Conservation (phyloP, 2,888 invertebrate genomes). For the Hymenopus coronatus region DNA sequence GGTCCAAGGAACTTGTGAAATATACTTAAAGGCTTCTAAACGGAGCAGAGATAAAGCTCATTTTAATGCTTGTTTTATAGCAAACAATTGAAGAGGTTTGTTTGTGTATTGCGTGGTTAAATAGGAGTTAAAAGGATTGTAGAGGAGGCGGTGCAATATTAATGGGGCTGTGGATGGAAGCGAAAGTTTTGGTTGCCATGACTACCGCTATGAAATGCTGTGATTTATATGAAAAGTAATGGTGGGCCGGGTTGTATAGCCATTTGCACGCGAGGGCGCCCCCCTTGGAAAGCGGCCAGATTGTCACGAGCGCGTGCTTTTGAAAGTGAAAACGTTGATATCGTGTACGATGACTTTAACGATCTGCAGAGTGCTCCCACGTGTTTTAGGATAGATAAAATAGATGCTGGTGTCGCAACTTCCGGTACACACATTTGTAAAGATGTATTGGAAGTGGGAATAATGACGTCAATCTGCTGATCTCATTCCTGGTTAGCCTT, state of each 20-base stretch:
- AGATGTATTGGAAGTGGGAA: too few species aligned
- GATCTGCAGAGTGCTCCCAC: not conserved
- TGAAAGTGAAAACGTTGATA: not conserved
- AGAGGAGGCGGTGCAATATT: too few species aligned
- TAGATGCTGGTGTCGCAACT: not conserved
- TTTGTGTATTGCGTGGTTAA: too few species aligned
- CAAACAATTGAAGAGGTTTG: too few species aligned
- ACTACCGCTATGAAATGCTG: not conserved
- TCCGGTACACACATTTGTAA: not conserved
- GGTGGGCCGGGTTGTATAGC: not conserved
- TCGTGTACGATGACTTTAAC: not conserved
- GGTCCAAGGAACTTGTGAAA: too few species aligned
- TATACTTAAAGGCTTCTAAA: too few species aligned
- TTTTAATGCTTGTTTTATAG: too few species aligned
- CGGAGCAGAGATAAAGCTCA: too few species aligned
- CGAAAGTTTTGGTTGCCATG: not conserved
- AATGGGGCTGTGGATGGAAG: too few species aligned
- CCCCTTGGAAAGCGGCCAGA: not conserved
- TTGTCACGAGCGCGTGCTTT: not conserved
- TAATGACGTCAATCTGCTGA: too few species aligned
- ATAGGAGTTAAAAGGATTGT: too few species aligned
- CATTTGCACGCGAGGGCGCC: not conserved
- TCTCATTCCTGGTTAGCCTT: too few species aligned
- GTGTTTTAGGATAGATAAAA: not conserved
- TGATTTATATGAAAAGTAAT: not conserved